These are phyloP conservation scores for Conomelus anceps DNA, from an alignment of 2,888 invertebrate species.

Conservation along the genomic window DNA sequence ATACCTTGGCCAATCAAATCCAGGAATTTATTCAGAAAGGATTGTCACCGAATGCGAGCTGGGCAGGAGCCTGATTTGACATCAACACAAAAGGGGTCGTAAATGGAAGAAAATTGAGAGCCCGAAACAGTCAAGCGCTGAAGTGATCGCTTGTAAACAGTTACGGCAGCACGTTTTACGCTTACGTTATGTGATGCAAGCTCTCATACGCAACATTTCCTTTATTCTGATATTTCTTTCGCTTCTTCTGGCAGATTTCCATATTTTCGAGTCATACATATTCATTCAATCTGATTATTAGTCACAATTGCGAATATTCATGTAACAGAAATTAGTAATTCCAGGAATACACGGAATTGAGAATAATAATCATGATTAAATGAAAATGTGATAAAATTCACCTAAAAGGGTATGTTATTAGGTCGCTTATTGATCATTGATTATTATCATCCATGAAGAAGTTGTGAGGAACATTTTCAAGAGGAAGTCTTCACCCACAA, in stretches of 20 bases:
- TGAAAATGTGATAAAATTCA: no score
- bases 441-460: no score
- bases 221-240: neutral
- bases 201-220: neutral
- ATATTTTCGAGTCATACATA: no score
- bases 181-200: neutral
- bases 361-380: no score
- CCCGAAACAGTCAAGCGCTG: neutral
- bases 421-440: no score
- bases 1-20: neutral
- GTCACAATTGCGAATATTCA: no score
- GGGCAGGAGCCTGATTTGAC: neutral
- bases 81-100: neutral
- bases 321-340: no score
- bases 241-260: neutral
- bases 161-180: neutral
- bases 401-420: no score
- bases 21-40: neutral
- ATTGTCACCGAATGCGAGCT: neutral
- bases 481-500: no score
- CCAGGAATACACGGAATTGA: no score
- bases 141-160: neutral
- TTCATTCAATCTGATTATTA: no score
- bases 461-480: no score
- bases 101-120: neutral